phyloP scores from a whole-genome alignment of 2,888 invertebrate species.

The Agrotis puta region DNA sequence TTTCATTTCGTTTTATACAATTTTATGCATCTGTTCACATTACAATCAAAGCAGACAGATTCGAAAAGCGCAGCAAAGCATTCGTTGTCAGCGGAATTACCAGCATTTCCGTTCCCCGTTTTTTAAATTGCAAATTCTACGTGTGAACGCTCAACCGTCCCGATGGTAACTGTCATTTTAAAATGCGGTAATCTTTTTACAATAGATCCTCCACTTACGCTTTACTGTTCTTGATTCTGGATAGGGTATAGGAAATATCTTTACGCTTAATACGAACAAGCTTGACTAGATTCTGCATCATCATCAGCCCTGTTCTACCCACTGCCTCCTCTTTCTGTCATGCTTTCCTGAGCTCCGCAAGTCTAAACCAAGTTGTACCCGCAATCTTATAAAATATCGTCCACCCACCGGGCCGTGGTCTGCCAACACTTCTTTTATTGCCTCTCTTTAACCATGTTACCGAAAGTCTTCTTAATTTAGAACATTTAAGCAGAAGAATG shows the following conservation, averaged over 20 bases:
- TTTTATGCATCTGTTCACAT: slow-evolving; percentile 15
- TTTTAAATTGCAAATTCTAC: slow-evolving; percentile 20
- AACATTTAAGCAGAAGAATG: background rate
- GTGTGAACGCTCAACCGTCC: slow-evolving; percentile 12
- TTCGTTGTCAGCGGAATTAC: slow-evolving; percentile 11
- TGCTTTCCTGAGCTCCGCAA: no score
- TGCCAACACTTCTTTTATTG: no score
- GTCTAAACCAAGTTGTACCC: no score
- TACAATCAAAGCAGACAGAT: slow-evolving; percentile 19
- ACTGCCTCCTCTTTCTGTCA: no score
- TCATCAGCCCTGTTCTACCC: no score
- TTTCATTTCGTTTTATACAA: background rate
- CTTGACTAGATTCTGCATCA: background rate
- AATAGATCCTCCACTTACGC: slow-evolving; percentile 23
- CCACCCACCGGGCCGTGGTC: no score
- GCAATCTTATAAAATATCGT: no score
- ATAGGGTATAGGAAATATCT: background rate
- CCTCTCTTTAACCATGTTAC: no score
- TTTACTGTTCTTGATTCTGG: background rate
- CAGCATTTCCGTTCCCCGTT: slow-evolving; percentile 41
- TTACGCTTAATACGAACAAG: background rate
- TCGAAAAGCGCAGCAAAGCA: slow-evolving; percentile 9
- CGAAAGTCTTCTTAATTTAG: background rate
- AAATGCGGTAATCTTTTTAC: slow-evolving; percentile 42
- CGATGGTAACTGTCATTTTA: slow-evolving; percentile 14